Conservation (phyloP, 2,113 vertebrate species). For the Ciconia maguari region DNA sequence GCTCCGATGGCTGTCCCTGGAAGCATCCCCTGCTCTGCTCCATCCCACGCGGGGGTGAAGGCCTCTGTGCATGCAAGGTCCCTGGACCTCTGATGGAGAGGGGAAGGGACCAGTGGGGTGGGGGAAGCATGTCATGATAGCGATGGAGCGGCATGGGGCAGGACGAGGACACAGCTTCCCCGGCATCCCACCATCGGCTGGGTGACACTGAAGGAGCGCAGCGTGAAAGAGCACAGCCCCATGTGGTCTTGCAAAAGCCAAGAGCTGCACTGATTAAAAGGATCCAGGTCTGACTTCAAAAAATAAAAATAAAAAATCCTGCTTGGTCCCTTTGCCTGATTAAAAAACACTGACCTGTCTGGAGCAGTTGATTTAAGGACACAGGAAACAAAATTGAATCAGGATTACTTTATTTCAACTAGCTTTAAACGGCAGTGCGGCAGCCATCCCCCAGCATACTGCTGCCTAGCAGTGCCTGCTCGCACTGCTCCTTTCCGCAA, state of each 20-base stretch:
- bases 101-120: not conserved
- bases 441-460: not conserved
- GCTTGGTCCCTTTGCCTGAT: not conserved
- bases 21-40: accelerated
- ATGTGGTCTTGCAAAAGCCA: not conserved
- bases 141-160: not conserved
- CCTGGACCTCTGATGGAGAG: not conserved
- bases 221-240: not conserved
- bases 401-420: not conserved
- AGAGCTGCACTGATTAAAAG: not conserved
- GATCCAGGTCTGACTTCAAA: not conserved
- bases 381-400: constrained; percentile 6
- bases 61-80: accelerated
- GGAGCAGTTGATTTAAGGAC: not conserved
- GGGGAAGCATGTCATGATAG: accelerated
- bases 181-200: not conserved
- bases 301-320: not conserved
- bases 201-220: not conserved
- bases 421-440: not conserved
- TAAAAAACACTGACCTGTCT: not conserved
- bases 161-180: not conserved
- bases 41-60: accelerated
- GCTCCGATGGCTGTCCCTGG: accelerated
- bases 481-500: not conserved
- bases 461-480: not conserved